These are phyloP conservation scores for Geotrupes spiniger DNA, from an alignment of 2,888 invertebrate genomes.

Conservation along the genomic window DNA sequence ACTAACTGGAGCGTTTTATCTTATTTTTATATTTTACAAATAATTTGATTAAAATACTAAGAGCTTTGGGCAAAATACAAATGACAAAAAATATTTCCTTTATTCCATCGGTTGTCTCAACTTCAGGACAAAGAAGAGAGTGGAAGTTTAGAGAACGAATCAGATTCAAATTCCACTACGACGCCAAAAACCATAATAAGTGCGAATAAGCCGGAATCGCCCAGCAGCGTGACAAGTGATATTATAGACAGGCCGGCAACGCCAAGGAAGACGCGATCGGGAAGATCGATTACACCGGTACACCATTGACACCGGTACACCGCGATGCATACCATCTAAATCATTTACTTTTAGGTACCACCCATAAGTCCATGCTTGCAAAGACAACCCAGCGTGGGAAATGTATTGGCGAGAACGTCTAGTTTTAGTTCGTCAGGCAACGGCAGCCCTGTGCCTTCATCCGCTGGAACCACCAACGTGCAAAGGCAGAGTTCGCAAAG, in stretches of 20 bases:
- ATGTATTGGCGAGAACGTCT: conserved; percentile 61
- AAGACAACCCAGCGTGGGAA: conserved; percentile 60
- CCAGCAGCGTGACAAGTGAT: conserved; percentile 55
- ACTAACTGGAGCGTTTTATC: too few relatives aligned
- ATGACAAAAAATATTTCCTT: too few relatives aligned
- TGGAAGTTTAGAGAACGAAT: conserved; percentile 70
- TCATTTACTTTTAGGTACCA: conserved; percentile 49
- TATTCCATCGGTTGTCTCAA: too few relatives aligned
- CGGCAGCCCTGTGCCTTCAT: conserved; percentile 43
- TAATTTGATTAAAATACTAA: too few relatives aligned
- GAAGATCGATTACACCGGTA: conserved; percentile 54
- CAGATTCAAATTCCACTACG: conserved; percentile 74
- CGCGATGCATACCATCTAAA: not conserved
- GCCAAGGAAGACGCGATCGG: conserved; percentile 52
- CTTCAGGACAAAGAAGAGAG: conserved; percentile 55
- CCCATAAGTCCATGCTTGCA: conserved; percentile 57
- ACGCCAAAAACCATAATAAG: conserved; percentile 71
- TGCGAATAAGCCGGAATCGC: conserved; percentile 53
- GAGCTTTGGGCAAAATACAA: too few relatives aligned
- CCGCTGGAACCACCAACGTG: conserved; percentile 42
- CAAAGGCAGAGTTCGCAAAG: conserved; percentile 79
- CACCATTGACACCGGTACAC: conserved; percentile 38
- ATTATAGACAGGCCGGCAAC: conserved; percentile 57
- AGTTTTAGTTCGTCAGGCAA: conserved; percentile 58
- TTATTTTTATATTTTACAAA: too few relatives aligned